Evolutionary conservation across 2,797 vertebrate genomes (phyloP), one percentile per base, ranked within the genome.

Genomic region (Enteromius thamalakanensis): DNA sequence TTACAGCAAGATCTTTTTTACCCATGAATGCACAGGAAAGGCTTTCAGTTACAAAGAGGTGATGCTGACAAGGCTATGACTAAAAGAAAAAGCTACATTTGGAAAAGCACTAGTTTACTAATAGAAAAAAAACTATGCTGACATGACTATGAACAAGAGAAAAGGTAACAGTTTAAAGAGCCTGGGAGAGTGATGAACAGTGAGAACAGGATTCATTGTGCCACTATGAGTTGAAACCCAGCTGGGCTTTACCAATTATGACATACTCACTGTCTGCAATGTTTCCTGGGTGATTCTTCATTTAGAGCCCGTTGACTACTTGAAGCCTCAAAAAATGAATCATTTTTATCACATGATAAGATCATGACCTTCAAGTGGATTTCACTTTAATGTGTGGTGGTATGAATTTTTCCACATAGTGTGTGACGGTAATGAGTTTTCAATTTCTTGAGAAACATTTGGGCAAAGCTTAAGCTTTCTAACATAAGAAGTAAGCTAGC

Each of bases 1-100:
- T 76, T 82, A 77, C 47, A 75, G 67, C 53, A 58, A 60, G 53
- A 82, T 80, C 49, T 71, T 76, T 78, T 64, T 82, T 65, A 67
- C 34, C 34, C 65, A 53, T 49, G 55, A 80, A 69, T 75, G 77
- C 9, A 6, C 69, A 76, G 58, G 4, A 11, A 64, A 78, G n/a
- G 55, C 49, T 26, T 77, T 49, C 21, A 37, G 68, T 69, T 37
- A 76, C 58, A 68, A 58, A 72, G 58, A 60, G 64, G 29, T 6
- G 11, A 45, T 51, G 37, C 68, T 84, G 78, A 81, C 29, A 75
- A 34, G 32, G 70, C 70, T 75, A 34, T 37, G 49, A 6, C 21
- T 34, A 80, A 45, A 23, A 58, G 40, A 80, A 70, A 51, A 67
- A 23, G 1, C 76, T n/a, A 55, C 15, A 80, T 68, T 68, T n/a